phyloP scores from a whole-genome alignment of 2,888 invertebrate species.

The Aproaerema taeniolella region DNA sequence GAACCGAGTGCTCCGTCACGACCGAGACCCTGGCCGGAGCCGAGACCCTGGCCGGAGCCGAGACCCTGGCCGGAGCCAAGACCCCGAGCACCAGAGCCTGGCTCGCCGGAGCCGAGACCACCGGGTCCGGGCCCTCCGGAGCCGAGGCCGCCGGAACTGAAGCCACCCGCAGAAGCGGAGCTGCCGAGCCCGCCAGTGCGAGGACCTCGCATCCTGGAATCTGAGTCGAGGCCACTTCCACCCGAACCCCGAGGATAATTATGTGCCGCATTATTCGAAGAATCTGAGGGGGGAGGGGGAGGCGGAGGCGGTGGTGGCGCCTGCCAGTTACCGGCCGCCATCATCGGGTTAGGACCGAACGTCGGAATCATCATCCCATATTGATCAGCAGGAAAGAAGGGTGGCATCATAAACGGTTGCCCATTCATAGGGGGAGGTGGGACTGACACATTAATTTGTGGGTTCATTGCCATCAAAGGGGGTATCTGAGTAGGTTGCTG shows the following conservation, averaged over 20 bases:
- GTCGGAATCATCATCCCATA: slow-evolving; percentile 61
- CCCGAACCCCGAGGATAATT: slow-evolving; percentile 48
- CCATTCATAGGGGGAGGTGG: slow-evolving; percentile 56
- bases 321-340: slow-evolving; percentile 45
- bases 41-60: slow-evolving; percentile 32
- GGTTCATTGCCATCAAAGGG: slow-evolving; percentile 57
- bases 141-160: slow-evolving; percentile 23
- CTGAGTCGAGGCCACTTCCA: slow-evolving; percentile 63
- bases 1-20: slow-evolving; percentile 27
- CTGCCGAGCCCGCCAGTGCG: slow-evolving; percentile 36
- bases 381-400: slow-evolving; percentile 60
- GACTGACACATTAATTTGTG: slow-evolving; percentile 61
- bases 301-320: slow-evolving; percentile 45
- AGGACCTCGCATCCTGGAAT: slow-evolving; percentile 65
- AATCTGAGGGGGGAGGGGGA: slow-evolving; percentile 61
- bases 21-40: slow-evolving; percentile 27
- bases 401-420: slow-evolving; percentile 52
- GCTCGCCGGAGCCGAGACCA: slow-evolving; percentile 24
- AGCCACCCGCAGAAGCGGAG: slow-evolving; percentile 33
- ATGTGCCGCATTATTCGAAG: slow-evolving; percentile 38
- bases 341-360: slow-evolving; percentile 33
- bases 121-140: slow-evolving; percentile 17
- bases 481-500: slow-evolving; percentile 44
- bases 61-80: slow-evolving; percentile 33
- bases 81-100: slow-evolving; percentile 28